Evolutionary conservation across 2,113 vertebrate genomes (phyloP).

Genomic region (Dermatemys mawii): DNA sequence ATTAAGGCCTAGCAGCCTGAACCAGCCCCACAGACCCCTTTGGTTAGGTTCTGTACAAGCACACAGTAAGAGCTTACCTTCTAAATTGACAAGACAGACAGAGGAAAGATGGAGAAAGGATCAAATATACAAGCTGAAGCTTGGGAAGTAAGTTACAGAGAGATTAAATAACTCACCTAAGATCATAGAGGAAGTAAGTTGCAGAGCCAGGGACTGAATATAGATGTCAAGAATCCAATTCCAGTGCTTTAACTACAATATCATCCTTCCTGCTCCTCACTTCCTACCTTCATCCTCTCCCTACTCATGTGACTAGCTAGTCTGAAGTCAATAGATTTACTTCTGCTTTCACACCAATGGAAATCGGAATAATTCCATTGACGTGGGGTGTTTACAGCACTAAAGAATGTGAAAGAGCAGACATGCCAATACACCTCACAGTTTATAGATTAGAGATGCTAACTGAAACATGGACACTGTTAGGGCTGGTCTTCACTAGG

Average conservation of each 20-base stretch:
- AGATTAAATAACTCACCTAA: not conserved
- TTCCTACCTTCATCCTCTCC: not conserved
- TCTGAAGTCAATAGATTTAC: not conserved
- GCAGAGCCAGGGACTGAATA: not conserved
- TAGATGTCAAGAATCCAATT: not conserved
- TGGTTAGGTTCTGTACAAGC: not conserved
- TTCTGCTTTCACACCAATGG: not conserved
- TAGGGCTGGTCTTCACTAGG: too few species aligned
- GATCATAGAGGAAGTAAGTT: not conserved
- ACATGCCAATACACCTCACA: accelerated
- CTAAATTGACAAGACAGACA: not conserved
- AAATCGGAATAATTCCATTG: not conserved
- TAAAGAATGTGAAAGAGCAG: not conserved
- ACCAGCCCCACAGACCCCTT: not conserved
- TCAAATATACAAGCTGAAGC: not conserved
- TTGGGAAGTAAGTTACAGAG: not conserved
- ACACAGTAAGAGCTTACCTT: not conserved
- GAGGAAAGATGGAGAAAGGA: not conserved
- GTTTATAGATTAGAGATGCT: not conserved
- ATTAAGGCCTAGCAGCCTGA: not conserved
- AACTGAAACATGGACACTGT: not conserved
- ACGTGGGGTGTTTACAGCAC: not conserved
- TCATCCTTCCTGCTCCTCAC: not conserved
- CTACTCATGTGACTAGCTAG: not conserved
- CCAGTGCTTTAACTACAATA: not conserved